A percentile compares a stretch with the other conserved stretches of the same genome.
phyloP scores from a whole-genome alignment of 2,797 vertebrate species.

The Pseudopleuronectes americanus region DNA sequence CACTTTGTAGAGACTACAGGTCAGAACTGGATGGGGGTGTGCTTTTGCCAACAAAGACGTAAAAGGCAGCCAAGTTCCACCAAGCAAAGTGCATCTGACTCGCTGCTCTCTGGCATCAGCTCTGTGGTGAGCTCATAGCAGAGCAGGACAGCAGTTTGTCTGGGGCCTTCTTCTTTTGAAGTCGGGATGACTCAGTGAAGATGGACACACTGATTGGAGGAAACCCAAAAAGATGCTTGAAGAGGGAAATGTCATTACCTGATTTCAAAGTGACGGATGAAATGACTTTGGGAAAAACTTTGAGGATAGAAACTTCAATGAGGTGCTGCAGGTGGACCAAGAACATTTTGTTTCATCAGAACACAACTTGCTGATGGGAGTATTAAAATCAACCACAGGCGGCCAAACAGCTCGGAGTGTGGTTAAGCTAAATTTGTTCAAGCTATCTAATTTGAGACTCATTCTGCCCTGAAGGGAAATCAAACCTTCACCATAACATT shows the following conservation, averaged over 20 bases:
- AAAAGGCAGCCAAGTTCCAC: conserved; percentile 1
- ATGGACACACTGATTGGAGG: conserved; percentile 29
- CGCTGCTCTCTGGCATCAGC: conserved; percentile 31
- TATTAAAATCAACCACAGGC: conserved; percentile 22
- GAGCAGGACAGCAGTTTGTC: conserved; percentile 22
- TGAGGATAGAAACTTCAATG: conserved; percentile 18
- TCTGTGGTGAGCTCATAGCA: conserved; percentile 27
- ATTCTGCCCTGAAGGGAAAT: not conserved
- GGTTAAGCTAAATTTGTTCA: conserved; percentile 27
- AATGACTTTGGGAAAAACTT: conserved; percentile 32
- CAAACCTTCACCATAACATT: conserved; percentile 9
- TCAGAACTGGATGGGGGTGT: conserved; percentile 2
- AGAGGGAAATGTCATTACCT: conserved; percentile 6
- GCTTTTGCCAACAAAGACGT: not conserved
- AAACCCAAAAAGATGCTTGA: conserved; percentile 15
- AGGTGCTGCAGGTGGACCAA: not conserved
- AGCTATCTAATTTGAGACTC: not conserved
- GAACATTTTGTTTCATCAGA: conserved; percentile 12
- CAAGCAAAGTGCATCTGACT: conserved; percentile 4
- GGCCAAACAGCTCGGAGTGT: conserved; percentile 10
- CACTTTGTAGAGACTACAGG: conserved; percentile 5
- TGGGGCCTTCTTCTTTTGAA: conserved; percentile 29
- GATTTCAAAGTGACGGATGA: conserved; percentile 9
- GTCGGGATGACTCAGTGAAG: conserved; percentile 39
- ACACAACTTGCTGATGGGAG: not conserved